Percentiles rank a stretch among this genome's conserved stretches.
These are phyloP conservation scores for Mormoops blainvillei DNA, from an alignment of 2,113 vertebrate genomes.

Conservation along the genomic window DNA sequence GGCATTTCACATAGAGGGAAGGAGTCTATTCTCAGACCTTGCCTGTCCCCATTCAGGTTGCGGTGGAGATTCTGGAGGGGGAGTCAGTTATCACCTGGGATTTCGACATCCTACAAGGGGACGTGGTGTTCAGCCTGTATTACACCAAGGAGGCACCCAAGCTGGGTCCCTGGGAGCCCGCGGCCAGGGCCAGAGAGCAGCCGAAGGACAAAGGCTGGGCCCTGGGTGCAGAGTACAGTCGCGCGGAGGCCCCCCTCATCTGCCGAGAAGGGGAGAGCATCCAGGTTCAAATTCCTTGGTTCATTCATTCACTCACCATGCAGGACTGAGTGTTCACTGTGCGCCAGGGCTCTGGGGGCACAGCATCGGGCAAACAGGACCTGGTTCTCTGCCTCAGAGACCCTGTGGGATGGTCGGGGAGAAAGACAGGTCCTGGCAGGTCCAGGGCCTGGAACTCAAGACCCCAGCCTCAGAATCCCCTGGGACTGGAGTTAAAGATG, in stretches of 20 bases:
- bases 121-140: conserved; percentile 87
- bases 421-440: not conserved
- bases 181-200: conserved; percentile 73
- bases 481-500: not conserved
- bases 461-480: not conserved
- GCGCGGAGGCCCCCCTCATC: conserved; percentile 81
- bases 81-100: conserved; percentile 90
- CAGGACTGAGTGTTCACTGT: rapidly evolving
- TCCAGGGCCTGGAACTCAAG: not conserved
- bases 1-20: not conserved
- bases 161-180: conserved; percentile 56
- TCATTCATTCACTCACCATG: not conserved
- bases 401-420: rapidly evolving
- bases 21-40: rapidly evolving
- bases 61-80: conserved; percentile 84
- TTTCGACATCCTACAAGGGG: conserved; percentile 87
- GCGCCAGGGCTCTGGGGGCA: not conserved
- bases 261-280: conserved; percentile 89
- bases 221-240: conserved; percentile 83
- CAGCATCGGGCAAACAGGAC: not conserved
- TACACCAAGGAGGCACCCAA: conserved; percentile 81
- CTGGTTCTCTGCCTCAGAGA: not conserved
- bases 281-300: conserved; percentile 75
- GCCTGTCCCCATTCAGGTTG: conserved; percentile 71
- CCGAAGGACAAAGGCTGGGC: conserved; percentile 80